phyloP scores from a whole-genome alignment of 2,888 invertebrate genomes.

The Hoplodrina blanda region DNA sequence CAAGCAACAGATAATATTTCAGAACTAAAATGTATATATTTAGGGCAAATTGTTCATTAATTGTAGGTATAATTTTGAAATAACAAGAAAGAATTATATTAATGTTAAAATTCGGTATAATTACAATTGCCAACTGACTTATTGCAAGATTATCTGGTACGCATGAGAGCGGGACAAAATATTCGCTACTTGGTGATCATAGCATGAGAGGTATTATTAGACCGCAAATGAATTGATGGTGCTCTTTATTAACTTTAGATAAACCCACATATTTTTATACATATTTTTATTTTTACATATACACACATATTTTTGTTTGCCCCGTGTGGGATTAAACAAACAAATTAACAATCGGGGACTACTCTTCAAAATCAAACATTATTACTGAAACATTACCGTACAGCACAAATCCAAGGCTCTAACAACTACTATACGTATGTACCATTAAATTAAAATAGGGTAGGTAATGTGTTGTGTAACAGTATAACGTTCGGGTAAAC shows the following conservation, averaged over 20 bases:
- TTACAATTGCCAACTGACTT: neutral
- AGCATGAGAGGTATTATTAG: neutral
- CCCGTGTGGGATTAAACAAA: conserved; percentile 1
- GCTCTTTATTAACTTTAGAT: neutral
- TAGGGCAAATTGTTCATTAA: conserved; percentile 23
- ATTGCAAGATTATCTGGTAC: neutral
- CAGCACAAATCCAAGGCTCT: conserved; percentile 49
- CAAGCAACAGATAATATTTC: conserved; percentile 47
- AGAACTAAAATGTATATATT: conserved; percentile 26
- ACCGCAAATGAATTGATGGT: neutral
- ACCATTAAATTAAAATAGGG: conserved; percentile 66
- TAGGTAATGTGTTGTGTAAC: conserved; percentile 65
- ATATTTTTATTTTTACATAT: neutral
- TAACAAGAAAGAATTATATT: neutral
- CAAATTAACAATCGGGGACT: conserved; percentile 15
- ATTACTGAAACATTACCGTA: conserved; percentile 32
- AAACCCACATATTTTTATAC: no score
- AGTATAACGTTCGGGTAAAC: conserved; percentile 64
- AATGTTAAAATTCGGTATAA: no score
- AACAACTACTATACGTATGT: conserved; percentile 47
- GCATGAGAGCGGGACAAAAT: neutral
- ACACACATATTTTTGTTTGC: no score
- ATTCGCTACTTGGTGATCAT: neutral
- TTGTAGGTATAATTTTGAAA: neutral
- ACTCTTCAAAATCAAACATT: conserved; percentile 30